Base-by-base conservation (phyloP, 2,113 vertebrate species). In the Leptodactylus fuscus region DNA sequence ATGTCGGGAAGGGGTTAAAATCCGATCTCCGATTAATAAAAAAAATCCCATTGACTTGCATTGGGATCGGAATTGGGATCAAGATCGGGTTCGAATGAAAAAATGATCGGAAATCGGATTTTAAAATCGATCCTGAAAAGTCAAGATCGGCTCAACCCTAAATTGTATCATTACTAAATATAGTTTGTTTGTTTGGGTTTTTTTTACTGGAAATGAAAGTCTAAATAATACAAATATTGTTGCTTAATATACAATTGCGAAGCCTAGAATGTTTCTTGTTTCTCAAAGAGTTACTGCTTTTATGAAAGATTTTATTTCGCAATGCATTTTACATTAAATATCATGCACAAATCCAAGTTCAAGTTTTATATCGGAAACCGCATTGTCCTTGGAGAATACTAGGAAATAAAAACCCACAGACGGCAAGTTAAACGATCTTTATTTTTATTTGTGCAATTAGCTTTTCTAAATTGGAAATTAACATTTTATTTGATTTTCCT, bases 371-470 rank as follows among this genome's bases (percentile, higher is more conserved):
- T 73, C 38, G n/a, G 70, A 46, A 24, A 73, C 38, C 18, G 22
- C 38, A 46, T 16, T 44, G 70, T 38, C 27, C 36, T 27, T 74
- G 12, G 36, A 24, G 13, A 46, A 48, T 74, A 24, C 34, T 44
- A 16, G 27, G n/a, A 29, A n/a, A 74, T 15, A 41, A 74, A 34
- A 48, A 73, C 4, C 11, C 36, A 73, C 10, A 73, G 38, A 73
- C 9, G 4, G 38, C 16, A 73, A 44, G 12, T 44, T 41, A 44
- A 38, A 38, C 22, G 70, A 11, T 44, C 36, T 22, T 73, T 73
- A 73, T 73, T 41, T 73, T 73, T 73, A 73, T 46, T 73, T 73
- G 34, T 73, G 70, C 18, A 73, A 73, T 44, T 73, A 73, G 38
- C 20, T 24, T 3, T 73, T 73, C 70, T 46, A 13, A 73, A 46